Percentiles rank a stretch among this genome's conserved stretches.
Conservation (phyloP, 2,888 invertebrate genomes). For the Drosophila formosana region DNA sequence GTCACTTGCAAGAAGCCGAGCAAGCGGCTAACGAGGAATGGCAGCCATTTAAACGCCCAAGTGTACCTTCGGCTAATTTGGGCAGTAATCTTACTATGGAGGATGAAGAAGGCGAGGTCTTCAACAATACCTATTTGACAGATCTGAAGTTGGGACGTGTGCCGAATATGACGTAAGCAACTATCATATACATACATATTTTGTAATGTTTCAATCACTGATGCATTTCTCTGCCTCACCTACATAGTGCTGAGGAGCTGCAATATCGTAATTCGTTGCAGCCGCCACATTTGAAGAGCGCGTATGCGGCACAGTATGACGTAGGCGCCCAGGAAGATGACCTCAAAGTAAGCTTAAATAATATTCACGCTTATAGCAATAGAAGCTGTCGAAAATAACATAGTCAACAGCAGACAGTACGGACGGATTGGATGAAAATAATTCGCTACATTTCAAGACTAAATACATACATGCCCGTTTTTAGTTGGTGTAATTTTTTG, state of each 20-base stretch:
- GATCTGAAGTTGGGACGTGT: constrained; percentile 88
- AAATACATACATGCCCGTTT: not conserved
- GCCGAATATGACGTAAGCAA: constrained; percentile 77
- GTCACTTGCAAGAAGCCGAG: constrained; percentile 68
- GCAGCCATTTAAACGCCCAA: constrained; percentile 71
- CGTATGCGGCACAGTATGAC: constrained; percentile 93
- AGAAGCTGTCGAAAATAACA: not conserved
- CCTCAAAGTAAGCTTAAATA: constrained; percentile 87
- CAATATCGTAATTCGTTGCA: constrained; percentile 92
- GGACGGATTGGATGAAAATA: not conserved
- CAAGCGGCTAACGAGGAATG: constrained; percentile 31
- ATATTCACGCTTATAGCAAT: not conserved
- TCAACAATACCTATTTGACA: constrained; percentile 91
- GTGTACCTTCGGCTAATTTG: constrained; percentile 61
- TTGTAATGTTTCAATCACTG: constrained; percentile 65
- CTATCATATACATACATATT: not conserved
- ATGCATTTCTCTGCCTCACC: not conserved
- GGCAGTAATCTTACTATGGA: constrained; percentile 89
- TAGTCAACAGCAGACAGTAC: not conserved
- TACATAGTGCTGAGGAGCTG: constrained; percentile 88
- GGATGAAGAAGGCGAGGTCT: constrained; percentile 94
- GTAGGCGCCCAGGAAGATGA: constrained; percentile 88
- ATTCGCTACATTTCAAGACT: not conserved
- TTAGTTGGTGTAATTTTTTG: too few species aligned
- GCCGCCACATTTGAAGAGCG: constrained; percentile 93